Evolutionary conservation across 2,888 invertebrate genomes (phyloP).

Genomic region (Acleris emargana): DNA sequence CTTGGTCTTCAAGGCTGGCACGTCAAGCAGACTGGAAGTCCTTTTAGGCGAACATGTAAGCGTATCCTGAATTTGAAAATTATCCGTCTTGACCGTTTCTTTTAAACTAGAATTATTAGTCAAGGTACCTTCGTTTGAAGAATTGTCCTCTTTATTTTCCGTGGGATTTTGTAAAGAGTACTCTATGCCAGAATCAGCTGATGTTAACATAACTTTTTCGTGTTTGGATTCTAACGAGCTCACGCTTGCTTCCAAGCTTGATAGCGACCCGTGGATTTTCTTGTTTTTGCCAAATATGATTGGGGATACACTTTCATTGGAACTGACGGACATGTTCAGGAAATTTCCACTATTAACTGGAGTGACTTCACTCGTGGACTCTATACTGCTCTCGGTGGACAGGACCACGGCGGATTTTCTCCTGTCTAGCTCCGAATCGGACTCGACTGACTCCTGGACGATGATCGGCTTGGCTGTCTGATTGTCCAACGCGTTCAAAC

Average conservation of each 20-base stretch:
- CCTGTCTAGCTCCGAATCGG: conserved; percentile 61
- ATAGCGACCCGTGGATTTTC: conserved; percentile 74
- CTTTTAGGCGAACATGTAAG: conserved; percentile 68
- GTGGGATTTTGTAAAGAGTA: conserved; percentile 72
- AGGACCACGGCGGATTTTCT: conserved; percentile 61
- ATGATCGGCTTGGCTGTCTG: conserved; percentile 50
- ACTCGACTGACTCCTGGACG: conserved; percentile 51
- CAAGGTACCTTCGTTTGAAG: conserved; percentile 79
- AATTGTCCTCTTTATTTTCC: conserved; percentile 69
- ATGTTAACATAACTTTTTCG: conserved; percentile 73
- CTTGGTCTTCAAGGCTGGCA: conserved; percentile 73
- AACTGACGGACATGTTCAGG: conserved; percentile 74
- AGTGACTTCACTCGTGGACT: conserved; percentile 72
- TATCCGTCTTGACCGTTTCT: conserved; percentile 58
- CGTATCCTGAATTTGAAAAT: conserved; percentile 55
- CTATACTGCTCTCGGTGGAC: conserved; percentile 72
- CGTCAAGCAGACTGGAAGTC: conserved; percentile 71
- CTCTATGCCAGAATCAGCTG: conserved; percentile 79
- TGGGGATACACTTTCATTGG: conserved; percentile 78
- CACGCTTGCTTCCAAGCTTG: conserved; percentile 78
- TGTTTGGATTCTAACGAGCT: conserved; percentile 77
- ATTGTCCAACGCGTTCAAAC: conserved; percentile 64
- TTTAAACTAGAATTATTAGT: conserved; percentile 74
- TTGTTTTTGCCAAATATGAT: conserved; percentile 71
- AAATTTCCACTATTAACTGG: conserved; percentile 65